Base-by-base conservation (phyloP, 92 coral and sea anemone genomes). In the Muricea muricata region DNA sequence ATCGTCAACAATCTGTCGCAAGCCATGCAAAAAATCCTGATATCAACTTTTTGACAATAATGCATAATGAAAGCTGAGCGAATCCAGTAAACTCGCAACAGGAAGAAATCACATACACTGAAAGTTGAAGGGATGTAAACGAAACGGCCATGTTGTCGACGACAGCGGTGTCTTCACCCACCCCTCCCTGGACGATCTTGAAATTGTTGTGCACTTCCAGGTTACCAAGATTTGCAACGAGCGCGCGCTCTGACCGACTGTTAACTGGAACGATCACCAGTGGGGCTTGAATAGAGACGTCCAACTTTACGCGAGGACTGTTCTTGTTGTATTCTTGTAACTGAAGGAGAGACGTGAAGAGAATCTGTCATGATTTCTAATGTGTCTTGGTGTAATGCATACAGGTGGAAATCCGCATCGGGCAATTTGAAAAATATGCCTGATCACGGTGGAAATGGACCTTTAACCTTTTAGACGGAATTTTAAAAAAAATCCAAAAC, bases 211-310 rank as follows among this genome's bases (percentile, higher is more conserved):
- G 85, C 55, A 95, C 90, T 23, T 86, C 84, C 13, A 95, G 94
- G 57, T 70, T 93, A 34, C 98, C 98, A 20, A 95, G 93, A 76
- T 91, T 92, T 20, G 98, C 97, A 4, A 95, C 94, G 11, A 95
- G 69, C 24, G 95, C 96, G 79, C 91, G 91, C 50, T 52, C 79
- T 31, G 98, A 95, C 18, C 84, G 86, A 35, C 97, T 93, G 61
- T 93, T 86, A 72, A 93, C 94, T 21, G 98, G 98, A 31, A 95
- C 90, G 78, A 95, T 85, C 35, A 95, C 88, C 54, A 91, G 83
- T 0, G 98, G 98, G 1, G 98, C 98, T 47, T 93, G 93, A 79
- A 95, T 93, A 34, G 98, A 87, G 17, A 95, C 94, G 21, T 92
- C 87, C 31, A 95, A 84, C 58, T 91, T 95, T 55, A 95, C 81